Conservation (phyloP, 1,140 invertebrate genomes). For the Drosophila tsacasi region DNA sequence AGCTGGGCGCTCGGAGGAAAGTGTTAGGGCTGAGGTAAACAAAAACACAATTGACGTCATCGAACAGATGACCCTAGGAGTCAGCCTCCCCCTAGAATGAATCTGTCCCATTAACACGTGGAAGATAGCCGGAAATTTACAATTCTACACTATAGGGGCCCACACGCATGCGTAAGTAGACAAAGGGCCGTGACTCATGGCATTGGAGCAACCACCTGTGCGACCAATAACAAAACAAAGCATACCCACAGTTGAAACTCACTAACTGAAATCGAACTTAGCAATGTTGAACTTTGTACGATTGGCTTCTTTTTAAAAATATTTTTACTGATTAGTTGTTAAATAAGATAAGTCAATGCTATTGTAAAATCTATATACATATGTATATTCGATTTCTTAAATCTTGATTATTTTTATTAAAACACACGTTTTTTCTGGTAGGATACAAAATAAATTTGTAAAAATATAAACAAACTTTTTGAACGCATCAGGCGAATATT, state of each 20-base stretch:
- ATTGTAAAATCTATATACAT: neutral
- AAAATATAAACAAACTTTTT: neutral
- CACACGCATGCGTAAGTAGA: constrained; percentile 20
- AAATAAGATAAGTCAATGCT: neutral
- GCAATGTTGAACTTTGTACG: neutral
- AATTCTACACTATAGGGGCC: constrained; percentile 1
- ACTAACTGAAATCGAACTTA: neutral
- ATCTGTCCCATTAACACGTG: constrained; percentile 23
- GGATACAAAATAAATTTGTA: neutral
- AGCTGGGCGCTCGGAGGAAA: constrained; percentile 3
- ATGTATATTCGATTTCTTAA: neutral
- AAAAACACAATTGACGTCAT: constrained; percentile 42
- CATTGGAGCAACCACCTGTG: constrained; percentile 59
- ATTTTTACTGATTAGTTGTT: neutral
- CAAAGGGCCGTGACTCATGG: constrained; percentile 52
- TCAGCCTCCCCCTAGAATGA: constrained; percentile 11
- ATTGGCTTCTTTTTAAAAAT: neutral
- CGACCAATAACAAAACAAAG: constrained; percentile 36
- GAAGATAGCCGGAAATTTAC: constrained; percentile 25
- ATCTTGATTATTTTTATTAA: neutral
- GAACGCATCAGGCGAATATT: too few relatives aligned
- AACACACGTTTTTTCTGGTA: neutral
- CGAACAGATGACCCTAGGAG: constrained; percentile 11
- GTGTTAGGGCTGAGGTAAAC: constrained; percentile 19
- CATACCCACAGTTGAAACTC: constrained; percentile 20